phyloP scores from a whole-genome alignment of 2,888 invertebrate species.

The Philhelius pedissequus region DNA sequence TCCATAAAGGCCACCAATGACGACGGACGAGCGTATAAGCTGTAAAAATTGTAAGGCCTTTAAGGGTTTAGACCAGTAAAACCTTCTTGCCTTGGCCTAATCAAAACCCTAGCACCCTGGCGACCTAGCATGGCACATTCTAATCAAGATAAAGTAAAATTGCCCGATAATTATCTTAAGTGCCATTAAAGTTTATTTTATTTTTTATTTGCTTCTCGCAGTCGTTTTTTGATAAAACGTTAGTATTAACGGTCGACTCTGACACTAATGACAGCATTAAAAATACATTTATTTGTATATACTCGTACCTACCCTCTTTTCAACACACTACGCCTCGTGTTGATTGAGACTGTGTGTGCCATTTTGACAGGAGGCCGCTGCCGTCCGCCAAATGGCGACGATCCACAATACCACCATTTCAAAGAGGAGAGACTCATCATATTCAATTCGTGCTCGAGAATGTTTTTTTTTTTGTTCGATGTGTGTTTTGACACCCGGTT shows the following conservation, averaged over 20 bases:
- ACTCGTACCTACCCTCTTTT: conserved; percentile 24
- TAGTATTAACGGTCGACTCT: conserved; percentile 59
- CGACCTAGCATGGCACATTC: conserved; percentile 32
- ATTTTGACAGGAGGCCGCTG: conserved; percentile 6
- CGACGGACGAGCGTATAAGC: background rate
- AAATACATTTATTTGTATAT: conserved; percentile 65
- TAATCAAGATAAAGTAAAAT: conserved; percentile 69
- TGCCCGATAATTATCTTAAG: conserved; percentile 68
- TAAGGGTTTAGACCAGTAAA: background rate
- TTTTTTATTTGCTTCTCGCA: background rate
- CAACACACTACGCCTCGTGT: conserved; percentile 53
- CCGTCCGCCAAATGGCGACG: background rate
- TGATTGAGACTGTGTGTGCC: conserved; percentile 29
- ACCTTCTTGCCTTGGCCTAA: background rate
- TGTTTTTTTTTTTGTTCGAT: no score
- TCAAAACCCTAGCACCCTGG: background rate
- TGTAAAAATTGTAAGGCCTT: background rate
- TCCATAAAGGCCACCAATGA: conserved; percentile 15
- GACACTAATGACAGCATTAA: conserved; percentile 69
- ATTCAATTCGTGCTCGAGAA: no score
- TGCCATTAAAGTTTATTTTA: conserved; percentile 59
- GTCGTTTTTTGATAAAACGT: conserved; percentile 42
- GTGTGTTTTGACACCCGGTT: background rate
- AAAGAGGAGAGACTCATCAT: background rate
- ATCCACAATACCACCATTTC: background rate